phyloP scores from a whole-genome alignment of 2,888 invertebrate genomes.

The Chymomyza fuscimana region DNA sequence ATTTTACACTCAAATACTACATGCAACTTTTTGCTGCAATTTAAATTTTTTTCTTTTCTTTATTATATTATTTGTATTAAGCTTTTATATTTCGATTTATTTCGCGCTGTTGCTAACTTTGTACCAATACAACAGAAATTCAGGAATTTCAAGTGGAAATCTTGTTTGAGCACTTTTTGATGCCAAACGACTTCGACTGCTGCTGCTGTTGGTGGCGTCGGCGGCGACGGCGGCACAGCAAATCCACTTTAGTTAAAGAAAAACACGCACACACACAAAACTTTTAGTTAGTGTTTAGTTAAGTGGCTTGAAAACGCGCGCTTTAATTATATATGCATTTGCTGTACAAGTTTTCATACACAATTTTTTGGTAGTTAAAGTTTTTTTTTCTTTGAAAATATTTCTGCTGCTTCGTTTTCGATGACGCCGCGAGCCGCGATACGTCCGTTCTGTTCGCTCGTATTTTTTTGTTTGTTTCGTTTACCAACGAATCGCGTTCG shows the following conservation, averaged over 20 bases:
- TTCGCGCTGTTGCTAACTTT: conserved; percentile 10
- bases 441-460: conserved; percentile 25
- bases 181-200: conserved; percentile 10
- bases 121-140: conserved; percentile 51
- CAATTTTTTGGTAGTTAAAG: conserved; percentile 3
- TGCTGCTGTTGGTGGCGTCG: conserved; percentile 29
- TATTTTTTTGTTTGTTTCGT: conserved; percentile 32
- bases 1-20: conserved; percentile 40
- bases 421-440: neutral
- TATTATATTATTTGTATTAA: conserved; percentile 44
- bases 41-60: conserved; percentile 36
- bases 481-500: conserved; percentile 16
- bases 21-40: conserved; percentile 32
- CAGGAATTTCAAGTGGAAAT: conserved; percentile 75
- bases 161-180: conserved; percentile 70
- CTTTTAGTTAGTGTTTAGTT: conserved; percentile 39
- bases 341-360: conserved; percentile 10
- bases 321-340: conserved; percentile 20
- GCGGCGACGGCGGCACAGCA: conserved; percentile 29
- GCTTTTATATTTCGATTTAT: conserved; percentile 53
- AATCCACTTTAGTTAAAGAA: neutral
- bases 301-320: conserved; percentile 34
- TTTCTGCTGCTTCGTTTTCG: neutral
- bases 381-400: conserved; percentile 12
- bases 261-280: conserved; percentile 9